These are phyloP conservation scores for Serinus canaria DNA, from an alignment of 2,113 vertebrate genomes.

Conservation along the genomic window DNA sequence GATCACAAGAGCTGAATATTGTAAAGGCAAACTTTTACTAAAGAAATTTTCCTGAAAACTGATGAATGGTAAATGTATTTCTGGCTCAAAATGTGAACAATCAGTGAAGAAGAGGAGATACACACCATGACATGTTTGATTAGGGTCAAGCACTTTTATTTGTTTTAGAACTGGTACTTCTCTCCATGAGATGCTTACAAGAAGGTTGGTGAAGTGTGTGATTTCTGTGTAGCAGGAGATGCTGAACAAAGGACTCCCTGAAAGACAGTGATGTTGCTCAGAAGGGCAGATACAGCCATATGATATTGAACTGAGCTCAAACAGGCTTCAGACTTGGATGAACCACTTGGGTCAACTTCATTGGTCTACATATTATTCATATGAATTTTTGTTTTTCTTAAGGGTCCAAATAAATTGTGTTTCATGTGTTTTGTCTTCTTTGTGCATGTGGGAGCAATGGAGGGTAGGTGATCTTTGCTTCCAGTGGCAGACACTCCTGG, in stretches of 20 bases:
- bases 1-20: background rate
- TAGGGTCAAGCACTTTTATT: background rate
- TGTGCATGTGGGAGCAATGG: background rate
- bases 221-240: background rate
- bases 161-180: background rate
- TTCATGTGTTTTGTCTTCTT: background rate
- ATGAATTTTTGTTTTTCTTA: background rate
- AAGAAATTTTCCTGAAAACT: background rate
- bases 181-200: background rate
- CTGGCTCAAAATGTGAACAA: background rate
- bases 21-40: background rate
- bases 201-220: background rate
- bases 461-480: background rate
- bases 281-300: background rate
- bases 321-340: background rate
- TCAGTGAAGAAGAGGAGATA: background rate
- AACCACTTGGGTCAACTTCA: background rate
- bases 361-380: background rate
- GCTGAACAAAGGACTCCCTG: background rate
- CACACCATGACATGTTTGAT: background rate
- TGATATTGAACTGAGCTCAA: background rate
- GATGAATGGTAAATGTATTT: background rate
- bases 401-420: background rate
- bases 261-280: background rate
- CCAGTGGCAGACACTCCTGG: background rate